phyloP scores from a whole-genome alignment of 2,113 vertebrate species.

The Coryphaenoides rupestris region DNA sequence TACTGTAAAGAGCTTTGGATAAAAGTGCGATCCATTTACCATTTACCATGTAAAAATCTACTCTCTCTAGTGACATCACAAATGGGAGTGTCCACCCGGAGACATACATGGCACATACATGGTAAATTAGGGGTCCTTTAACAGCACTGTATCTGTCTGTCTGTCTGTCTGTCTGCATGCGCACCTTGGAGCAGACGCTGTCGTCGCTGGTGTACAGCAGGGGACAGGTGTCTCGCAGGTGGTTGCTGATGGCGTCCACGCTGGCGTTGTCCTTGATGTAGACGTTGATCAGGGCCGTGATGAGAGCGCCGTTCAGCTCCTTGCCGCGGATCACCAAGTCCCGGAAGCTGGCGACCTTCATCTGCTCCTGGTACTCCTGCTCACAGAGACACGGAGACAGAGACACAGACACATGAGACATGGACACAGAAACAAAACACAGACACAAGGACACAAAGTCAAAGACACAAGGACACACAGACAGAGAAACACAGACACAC shows the following conservation, averaged over 20 bases:
- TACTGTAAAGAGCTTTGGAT: too few relatives aligned
- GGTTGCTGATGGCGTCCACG: slow-evolving; percentile 90
- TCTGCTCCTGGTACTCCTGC: slow-evolving; percentile 93
- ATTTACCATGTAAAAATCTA: too few relatives aligned
- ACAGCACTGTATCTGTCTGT: too few relatives aligned
- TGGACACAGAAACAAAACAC: too few relatives aligned
- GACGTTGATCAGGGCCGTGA: slow-evolving; percentile 92
- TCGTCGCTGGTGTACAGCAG: slow-evolving; percentile 94
- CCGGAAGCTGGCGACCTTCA: slow-evolving; percentile 90
- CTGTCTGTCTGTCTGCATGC: background rate
- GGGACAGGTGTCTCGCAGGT: slow-evolving; percentile 89
- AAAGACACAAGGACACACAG: background rate
- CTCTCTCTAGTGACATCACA: too few relatives aligned
- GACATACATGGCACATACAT: too few relatives aligned
- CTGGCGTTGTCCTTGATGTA: slow-evolving; percentile 95
- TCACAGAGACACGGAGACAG: slow-evolving; percentile 3
- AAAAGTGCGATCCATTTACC: too few relatives aligned
- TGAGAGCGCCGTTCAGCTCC: slow-evolving; percentile 88
- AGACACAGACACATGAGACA: background rate
- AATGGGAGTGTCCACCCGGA: too few relatives aligned
- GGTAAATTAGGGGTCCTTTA: too few relatives aligned
- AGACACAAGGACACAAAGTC: too few relatives aligned
- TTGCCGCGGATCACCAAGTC: slow-evolving; percentile 90
- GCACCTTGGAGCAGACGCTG: slow-evolving; percentile 94
- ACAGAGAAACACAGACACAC: background rate